Base-by-base conservation (phyloP, 2,888 invertebrate species). In the Macrosoma leucophasiata region DNA sequence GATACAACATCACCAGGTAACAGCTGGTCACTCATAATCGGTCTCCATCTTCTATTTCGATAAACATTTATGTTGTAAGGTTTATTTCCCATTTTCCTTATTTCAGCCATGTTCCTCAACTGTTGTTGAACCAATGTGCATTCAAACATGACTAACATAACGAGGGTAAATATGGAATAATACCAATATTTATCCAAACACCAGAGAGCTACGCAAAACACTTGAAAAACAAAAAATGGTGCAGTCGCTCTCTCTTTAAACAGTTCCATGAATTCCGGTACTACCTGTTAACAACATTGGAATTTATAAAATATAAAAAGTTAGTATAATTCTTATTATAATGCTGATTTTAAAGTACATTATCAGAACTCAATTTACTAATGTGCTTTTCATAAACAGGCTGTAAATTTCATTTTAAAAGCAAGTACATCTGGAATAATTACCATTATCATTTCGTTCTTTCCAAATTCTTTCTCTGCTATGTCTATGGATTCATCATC, bases 161-260 rank as follows among this genome's bases (percentile, higher is more conserved):
- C 88, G 1, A 98, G 88, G 0, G 98, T 98, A 70, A 98, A 98
- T 39, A 98, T 89, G 32, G 96, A 97, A 73, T 98, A 98, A 70
- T 97, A 95, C 97, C 97, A 97, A 75, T 97, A 98, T 66, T 97
- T 97, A 67, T 99, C 99, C 49, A 99, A 85, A 78, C 99, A 99
- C 99, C 99, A 99, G 2, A 99, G 85, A 7, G 93, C 95, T 25
- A 99, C 98, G 63, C 98, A 99, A 70, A 99, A 98, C 36, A 99
- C 96, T 92, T 99, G 99, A 75, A 99, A 99, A 3, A 99, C 98
- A 76, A 99, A 99, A 78, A 99, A 99, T 2, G 99, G 99, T 0
- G 99, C 98, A 0, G 98, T 98, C 1, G 99, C 99, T 53, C 99
- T 87, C 78, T 99, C 99, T 55, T 92, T 93, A 67, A 99, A 99